Base-by-base conservation (phyloP, 2,888 invertebrate species). In the Tenthredo livida region DNA sequence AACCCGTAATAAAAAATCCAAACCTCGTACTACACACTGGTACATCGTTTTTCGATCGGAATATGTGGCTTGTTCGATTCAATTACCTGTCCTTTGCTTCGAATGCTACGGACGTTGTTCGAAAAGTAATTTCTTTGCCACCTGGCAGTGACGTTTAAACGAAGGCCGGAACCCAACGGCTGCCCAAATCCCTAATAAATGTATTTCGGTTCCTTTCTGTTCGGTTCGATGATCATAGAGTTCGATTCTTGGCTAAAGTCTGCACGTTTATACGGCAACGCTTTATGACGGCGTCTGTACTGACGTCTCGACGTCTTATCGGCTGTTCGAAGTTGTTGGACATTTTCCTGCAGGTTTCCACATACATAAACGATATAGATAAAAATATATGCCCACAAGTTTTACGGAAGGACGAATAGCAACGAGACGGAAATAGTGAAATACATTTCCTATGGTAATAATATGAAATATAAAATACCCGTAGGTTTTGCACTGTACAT, bases 51-150 rank as follows among this genome's bases (percentile, higher is more conserved):
- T 54, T 54, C n/a, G 54, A 54, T 54, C 54, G 25, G 10, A 61
- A 61, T 61, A 61, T 25, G 25, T 21, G 61, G 61, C 15, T 40
- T 70, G 33, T 29, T 70, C n/a, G 25, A 61, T 61, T 61, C 61
- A 61, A 70, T 70, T 70, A 70, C 37, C 29, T 70, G 37, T 40
- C 70, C 70, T 17, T n/a, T 37, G 15, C 40, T 9, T 70, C 0
- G 9, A 40, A 70, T 15, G 25, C 2, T 25, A 12, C 29, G 29
- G 33, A 29, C 29, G 29, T 67, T 67, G 9, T 67, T 70, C 70
- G 37, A 29, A 70, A 70, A 37, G 70, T 40, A 70, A 70, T 70
- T 70, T 70, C n/a, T 37, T n/a, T n/a, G n/a, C 70, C 70, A 70
- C 70, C 70, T 70, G 70, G 70, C n/a, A 7, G 33, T 37, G 70